Conservation (phyloP, 1,140 invertebrate genomes). For the Battus philenor region DNA sequence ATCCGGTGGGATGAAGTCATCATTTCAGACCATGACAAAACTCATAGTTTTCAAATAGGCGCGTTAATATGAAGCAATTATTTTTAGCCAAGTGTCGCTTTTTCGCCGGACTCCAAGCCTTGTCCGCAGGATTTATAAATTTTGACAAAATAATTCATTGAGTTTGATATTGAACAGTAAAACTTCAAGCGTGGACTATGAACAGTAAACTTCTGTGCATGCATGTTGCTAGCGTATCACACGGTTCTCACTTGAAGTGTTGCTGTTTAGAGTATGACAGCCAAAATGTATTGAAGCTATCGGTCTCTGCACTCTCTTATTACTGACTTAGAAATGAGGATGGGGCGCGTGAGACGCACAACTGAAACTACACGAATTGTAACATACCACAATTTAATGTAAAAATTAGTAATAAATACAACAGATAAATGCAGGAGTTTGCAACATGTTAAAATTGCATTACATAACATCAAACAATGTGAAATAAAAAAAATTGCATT, state of each 20-base stretch:
- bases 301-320: neutral
- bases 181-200: neutral
- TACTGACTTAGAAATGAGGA: slow-evolving; percentile 38
- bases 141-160: neutral
- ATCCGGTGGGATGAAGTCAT: too few species aligned
- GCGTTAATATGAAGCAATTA: too few species aligned
- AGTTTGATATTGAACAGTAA: neutral
- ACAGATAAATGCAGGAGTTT: slow-evolving; percentile 78
- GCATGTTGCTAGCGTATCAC: slow-evolving; percentile 4
- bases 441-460: slow-evolving; percentile 75
- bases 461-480: slow-evolving; percentile 77
- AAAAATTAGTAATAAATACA: slow-evolving; percentile 79
- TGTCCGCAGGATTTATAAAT: neutral
- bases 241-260: slow-evolving; percentile 11
- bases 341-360: slow-evolving; percentile 55
- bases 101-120: slow-evolving; percentile 9
- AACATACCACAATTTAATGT: slow-evolving; percentile 78
- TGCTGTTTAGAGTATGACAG: slow-evolving; percentile 7
- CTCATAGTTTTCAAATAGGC: too few species aligned
- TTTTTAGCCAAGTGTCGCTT: too few species aligned
- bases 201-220: slow-evolving; percentile 6
- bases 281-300: neutral
- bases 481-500: slow-evolving; percentile 74
- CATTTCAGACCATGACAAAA: too few species aligned
- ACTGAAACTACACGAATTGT: slow-evolving; percentile 76